Conservation (phyloP, 2,113 vertebrate species). For the Solea solea region DNA sequence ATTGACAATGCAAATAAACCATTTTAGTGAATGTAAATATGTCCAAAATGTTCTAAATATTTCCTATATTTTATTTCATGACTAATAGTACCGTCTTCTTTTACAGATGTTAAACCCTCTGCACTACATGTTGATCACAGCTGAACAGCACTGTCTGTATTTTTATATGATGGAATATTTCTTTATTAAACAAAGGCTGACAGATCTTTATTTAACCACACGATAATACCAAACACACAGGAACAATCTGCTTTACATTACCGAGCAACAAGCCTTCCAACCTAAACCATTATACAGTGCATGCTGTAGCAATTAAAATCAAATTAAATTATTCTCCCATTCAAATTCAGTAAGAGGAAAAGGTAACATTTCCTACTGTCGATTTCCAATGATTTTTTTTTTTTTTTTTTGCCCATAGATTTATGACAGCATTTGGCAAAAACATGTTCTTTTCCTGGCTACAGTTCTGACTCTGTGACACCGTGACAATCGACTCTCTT, state of each 20-base stretch:
- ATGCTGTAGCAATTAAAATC: neutral
- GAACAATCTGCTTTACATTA: too few species aligned
- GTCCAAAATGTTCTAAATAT: slow-evolving; percentile 6
- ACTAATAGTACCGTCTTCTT: neutral
- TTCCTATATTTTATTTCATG: neutral
- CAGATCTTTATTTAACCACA: too few species aligned
- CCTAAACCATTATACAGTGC: neutral
- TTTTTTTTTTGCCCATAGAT: neutral
- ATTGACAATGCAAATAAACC: slow-evolving; percentile 14
- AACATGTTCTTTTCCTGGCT: rapidly evolving
- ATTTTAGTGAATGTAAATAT: slow-evolving; percentile 10
- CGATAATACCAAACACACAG: too few species aligned
- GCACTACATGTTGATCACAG: too few species aligned
- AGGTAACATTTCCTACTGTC: neutral
- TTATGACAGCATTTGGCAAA: neutral
- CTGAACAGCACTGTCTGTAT: too few species aligned
- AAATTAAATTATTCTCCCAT: neutral
- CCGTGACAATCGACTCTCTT: neutral
- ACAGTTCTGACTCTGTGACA: slow-evolving; percentile 1
- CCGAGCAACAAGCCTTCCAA: neutral
- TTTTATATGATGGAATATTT: too few species aligned
- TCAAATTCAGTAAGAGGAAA: neutral
- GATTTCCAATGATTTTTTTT: neutral
- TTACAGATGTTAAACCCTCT: too few species aligned
- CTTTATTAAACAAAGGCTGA: too few species aligned